phyloP scores from a whole-genome alignment of 2,888 invertebrate genomes.

The Muscina levida region DNA sequence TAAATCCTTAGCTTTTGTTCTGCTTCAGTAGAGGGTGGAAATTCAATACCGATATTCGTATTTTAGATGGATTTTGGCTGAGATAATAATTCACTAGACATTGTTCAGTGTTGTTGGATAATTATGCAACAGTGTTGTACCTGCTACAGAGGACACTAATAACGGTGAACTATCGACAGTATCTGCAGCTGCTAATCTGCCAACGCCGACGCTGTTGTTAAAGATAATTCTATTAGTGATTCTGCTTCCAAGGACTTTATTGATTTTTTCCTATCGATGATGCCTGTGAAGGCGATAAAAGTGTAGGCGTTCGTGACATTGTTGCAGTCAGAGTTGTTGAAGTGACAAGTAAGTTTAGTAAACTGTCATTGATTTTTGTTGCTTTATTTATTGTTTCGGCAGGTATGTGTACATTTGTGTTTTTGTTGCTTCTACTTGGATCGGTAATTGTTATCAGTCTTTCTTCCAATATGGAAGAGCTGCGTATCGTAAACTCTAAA shows the following conservation, averaged over 20 bases:
- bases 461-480: slow-evolving; percentile 43
- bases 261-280: slow-evolving; percentile 25
- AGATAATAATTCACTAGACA: slow-evolving; percentile 54
- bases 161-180: slow-evolving; percentile 48
- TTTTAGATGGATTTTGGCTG: slow-evolving; percentile 52
- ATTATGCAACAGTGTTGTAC: slow-evolving; percentile 36
- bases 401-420: slow-evolving; percentile 41
- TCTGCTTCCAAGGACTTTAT: slow-evolving; percentile 49
- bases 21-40: slow-evolving; percentile 60
- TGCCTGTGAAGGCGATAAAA: slow-evolving; percentile 33
- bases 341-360: slow-evolving; percentile 53
- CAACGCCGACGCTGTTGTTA: slow-evolving; percentile 66
- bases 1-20: slow-evolving; percentile 70
- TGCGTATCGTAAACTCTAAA: slow-evolving; percentile 62
- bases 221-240: slow-evolving; percentile 47
- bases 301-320: slow-evolving; percentile 18
- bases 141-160: slow-evolving; percentile 45
- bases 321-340: slow-evolving; percentile 38
- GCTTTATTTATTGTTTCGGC: slow-evolving; percentile 53
- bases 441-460: slow-evolving; percentile 41
- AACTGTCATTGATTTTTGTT: slow-evolving; percentile 54
- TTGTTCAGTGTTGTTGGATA: slow-evolving; percentile 38
- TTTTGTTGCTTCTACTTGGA: slow-evolving; percentile 18
- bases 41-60: slow-evolving; percentile 57
- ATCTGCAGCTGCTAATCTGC: slow-evolving; percentile 17